Evolutionary conservation across 2,113 vertebrate genomes (phyloP), one percentile per base, ranked within the genome.

Genomic region (Pterocles burchelli): DNA sequence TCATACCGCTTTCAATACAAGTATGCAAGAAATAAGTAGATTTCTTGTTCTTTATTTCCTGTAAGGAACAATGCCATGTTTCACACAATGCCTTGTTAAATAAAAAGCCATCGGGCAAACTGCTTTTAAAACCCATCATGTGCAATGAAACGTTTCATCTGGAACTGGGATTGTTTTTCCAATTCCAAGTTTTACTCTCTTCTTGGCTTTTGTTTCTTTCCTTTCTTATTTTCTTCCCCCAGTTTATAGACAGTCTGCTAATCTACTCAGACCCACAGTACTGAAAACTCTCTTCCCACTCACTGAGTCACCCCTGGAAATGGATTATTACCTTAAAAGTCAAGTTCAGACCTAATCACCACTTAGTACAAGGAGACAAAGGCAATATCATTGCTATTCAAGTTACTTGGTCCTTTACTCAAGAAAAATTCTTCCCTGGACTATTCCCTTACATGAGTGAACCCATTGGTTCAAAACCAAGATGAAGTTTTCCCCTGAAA

Each of bases 31-130:
- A 97, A 91, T 92, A 88, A 95, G 88, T 89, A 89, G 76, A 94
- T 77, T 86, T 74, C 90, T 96, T 93, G 93, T 85, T 88, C 77
- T 93, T 93, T 92, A 95, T 96, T 97, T 97, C 97, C 95, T 97
- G 96, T 71, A 63, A 95, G 95, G 94, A 97, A 96, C 94, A 88
- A 95, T 82, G 92, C 91, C 88, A 96, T 71, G 89, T 95, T 97
- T 97, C 92, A 96, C 94, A 94, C 95, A 91, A 93, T 83, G 71
- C 75, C 76, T 95, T 84, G 63, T 83, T 94, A 94, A 96, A 90
- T 34, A 77, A 84, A 62, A 88, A 93, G 26, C 61, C 83, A 46
- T 67, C 5, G 36, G 80, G 57, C 72, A 89, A 94, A 75, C 68
- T 74, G 76, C 76, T 90, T 88, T 87, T 57, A 78, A 91, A 91